Evolutionary conservation across 2,113 vertebrate genomes (phyloP), one percentile per base, ranked within the genome.

Genomic region (Rallus limicola): DNA sequence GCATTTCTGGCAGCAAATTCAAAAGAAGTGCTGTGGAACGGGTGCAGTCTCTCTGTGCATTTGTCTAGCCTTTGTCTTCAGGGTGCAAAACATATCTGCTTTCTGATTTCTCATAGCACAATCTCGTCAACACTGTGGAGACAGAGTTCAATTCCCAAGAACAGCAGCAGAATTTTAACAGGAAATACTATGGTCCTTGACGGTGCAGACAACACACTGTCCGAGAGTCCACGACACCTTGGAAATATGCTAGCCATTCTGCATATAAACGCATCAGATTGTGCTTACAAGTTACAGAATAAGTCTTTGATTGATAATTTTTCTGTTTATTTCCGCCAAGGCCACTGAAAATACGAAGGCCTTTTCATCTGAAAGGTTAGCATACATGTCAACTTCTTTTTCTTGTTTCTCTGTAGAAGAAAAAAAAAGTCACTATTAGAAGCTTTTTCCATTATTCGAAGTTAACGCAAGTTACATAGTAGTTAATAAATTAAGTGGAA

Each of bases 271-370:
- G 90, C 95, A 95, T 80, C 86, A 97, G 65, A 95, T 55, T 96
- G 67, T 95, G 97, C 86, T 96, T 82, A 78, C 79, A 90, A 91
- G 53, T 97, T 97, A 98, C 69, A 99, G 97, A 97, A 99, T 99
- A 90, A 99, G 99, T 97, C 98, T 99, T 88, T 99, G 99, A 94
- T 99, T 99, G 97, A 99, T 98, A 97, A 99, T 99, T 98, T 99
- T 99, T 94, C 99, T 99, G 98, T 99, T 99, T 98, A 99, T 99
- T 98, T 99, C 99, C 74, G 99, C 99, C 98, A 99, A 98, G 68
- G 99, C 99, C 96, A 99, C 99, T 31, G 99, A 99, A 98, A 99
- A 99, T 92, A 99, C 99, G 83, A 99, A 99, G 67, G 99, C 99
- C 97, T 99, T 99, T 97, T 99, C 99, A 82, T 99, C 99, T 53